Evolutionary conservation across 2,888 invertebrate species (phyloP).

Genomic region (Zhuqinia jingwanae): DNA sequence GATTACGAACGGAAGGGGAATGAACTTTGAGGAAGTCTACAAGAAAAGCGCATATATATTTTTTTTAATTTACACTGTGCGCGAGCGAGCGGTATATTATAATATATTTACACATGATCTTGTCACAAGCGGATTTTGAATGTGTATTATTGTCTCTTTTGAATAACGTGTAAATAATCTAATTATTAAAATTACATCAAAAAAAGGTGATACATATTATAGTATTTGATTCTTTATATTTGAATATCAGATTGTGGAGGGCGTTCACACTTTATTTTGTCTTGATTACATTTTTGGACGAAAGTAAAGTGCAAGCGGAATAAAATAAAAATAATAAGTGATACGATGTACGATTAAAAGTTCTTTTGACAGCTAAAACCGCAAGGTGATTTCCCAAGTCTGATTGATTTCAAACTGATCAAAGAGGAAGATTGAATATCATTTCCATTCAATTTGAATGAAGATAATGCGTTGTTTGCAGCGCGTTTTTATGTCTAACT

Average conservation of each 20-base stretch:
- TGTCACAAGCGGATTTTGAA: constrained; percentile 43
- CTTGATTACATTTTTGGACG: constrained; percentile 8
- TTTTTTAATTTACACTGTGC: constrained; percentile 39
- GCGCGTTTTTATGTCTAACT: neutral
- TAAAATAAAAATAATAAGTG: constrained; percentile 37
- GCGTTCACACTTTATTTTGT: constrained; percentile 63
- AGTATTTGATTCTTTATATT: neutral
- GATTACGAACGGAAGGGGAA: constrained; percentile 67
- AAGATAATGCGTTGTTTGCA: neutral
- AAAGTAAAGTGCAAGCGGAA: constrained; percentile 48
- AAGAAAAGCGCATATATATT: constrained; percentile 43
- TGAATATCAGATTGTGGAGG: constrained; percentile 60
- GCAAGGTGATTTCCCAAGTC: constrained; percentile 72
- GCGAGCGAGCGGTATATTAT: neutral
- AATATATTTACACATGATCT: constrained; percentile 69
- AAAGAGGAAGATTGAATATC: constrained; percentile 50
- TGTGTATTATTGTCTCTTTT: neutral
- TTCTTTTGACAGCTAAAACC: constrained; percentile 55
- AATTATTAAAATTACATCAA: constrained; percentile 61
- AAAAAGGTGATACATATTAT: neutral
- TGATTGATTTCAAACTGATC: constrained; percentile 39
- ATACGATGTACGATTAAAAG: constrained; percentile 44
- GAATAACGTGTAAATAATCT: constrained; percentile 38
- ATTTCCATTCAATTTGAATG: constrained; percentile 57
- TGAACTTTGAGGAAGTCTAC: constrained; percentile 71